A percentile compares a stretch with the other conserved stretches of the same genome.
These are phyloP conservation scores for Syrrhaptes paradoxus DNA, from an alignment of 2,113 vertebrate species.

Conservation along the genomic window DNA sequence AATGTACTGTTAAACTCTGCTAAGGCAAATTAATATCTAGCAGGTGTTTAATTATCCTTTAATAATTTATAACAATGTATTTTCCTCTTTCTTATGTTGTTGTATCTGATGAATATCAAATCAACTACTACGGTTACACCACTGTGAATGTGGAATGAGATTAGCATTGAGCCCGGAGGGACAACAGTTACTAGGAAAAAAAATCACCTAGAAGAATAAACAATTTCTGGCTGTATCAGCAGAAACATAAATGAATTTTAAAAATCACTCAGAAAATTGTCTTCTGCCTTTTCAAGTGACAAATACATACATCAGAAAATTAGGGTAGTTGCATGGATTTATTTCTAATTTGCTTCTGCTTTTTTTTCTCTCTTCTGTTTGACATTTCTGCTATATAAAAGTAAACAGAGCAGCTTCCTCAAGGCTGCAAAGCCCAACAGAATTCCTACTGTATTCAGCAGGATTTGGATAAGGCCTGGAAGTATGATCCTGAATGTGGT, in stretches of 20 bases:
- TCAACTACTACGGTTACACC: neutral
- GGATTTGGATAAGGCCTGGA: neutral
- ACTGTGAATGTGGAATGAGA: neutral
- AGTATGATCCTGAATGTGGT: neutral
- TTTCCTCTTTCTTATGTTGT: neutral
- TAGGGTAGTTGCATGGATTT: neutral
- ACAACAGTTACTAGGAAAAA: neutral
- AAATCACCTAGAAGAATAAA: neutral
- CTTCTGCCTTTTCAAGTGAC: neutral
- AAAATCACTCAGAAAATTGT: neutral
- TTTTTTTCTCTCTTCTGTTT: neutral
- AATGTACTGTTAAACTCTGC: neutral
- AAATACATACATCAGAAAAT: neutral
- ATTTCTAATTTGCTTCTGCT: neutral
- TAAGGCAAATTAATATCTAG: neutral
- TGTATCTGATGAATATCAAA: slow-evolving; percentile 1
- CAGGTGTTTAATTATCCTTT: slow-evolving; percentile 3
- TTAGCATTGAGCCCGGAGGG: neutral
- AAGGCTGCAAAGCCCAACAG: neutral
- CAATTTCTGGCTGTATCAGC: neutral
- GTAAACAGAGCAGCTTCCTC: neutral
- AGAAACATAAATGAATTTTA: neutral
- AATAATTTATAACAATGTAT: slow-evolving; percentile 1
- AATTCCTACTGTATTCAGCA: neutral
- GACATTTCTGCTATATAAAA: neutral